These are phyloP conservation scores for Drosophila putrida DNA, from an alignment of 2,888 invertebrate species.

Conservation along the genomic window DNA sequence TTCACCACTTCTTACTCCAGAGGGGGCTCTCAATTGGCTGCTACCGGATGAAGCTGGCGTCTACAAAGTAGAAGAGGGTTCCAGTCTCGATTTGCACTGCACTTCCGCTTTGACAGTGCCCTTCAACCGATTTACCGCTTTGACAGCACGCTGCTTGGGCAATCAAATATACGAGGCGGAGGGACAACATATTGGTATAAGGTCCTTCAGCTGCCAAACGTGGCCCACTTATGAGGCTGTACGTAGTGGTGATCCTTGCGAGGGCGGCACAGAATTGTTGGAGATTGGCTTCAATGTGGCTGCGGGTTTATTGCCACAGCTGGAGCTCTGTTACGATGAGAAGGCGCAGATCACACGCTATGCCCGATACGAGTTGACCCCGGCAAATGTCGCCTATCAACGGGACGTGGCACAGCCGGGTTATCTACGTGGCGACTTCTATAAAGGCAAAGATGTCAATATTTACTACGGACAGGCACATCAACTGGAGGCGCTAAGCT, in stretches of 20 bases:
- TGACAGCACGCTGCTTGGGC: constrained; percentile 78
- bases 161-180: constrained; percentile 73
- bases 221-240: constrained; percentile 79
- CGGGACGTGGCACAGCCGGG: constrained; percentile 82
- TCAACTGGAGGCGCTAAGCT: constrained; percentile 82
- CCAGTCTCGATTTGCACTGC: constrained; percentile 81
- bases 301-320: constrained; percentile 77
- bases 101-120: constrained; percentile 58
- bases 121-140: constrained; percentile 59
- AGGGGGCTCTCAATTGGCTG: constrained; percentile 79
- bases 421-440: constrained; percentile 82
- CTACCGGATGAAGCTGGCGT: constrained; percentile 71
- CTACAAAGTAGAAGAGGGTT: constrained; percentile 66
- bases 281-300: constrained; percentile 84
- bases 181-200: constrained; percentile 65
- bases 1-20: constrained; percentile 87
- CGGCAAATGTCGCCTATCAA: constrained; percentile 85
- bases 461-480: constrained; percentile 79
- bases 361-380: constrained; percentile 83
- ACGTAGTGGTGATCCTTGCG: constrained; percentile 72
- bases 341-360: constrained; percentile 83
- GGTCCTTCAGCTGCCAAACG: constrained; percentile 78
- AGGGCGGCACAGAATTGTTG: constrained; percentile 76
- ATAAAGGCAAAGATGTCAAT: constrained; percentile 80
- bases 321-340: constrained; percentile 85